A percentile compares a stretch with the other conserved stretches of the same genome.
Evolutionary conservation across 2,888 invertebrate genomes (phyloP).

Genomic region (Mimas tiliae): DNA sequence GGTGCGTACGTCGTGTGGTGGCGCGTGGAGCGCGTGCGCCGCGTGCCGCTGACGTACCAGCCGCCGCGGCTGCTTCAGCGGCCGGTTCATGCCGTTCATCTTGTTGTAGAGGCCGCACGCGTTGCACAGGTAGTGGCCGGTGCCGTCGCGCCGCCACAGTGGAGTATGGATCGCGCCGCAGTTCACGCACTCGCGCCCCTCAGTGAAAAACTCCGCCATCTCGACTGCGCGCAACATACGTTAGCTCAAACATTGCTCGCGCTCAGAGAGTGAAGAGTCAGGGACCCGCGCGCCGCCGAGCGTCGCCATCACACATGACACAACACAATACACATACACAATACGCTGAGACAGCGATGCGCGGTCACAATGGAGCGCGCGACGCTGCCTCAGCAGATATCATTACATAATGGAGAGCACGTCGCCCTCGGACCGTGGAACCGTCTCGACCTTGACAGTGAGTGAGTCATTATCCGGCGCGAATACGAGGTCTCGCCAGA

Average conservation of each 20-base stretch:
- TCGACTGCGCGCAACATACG: conserved; percentile 73
- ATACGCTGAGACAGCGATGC: conserved; percentile 41
- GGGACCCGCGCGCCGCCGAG: conserved; percentile 29
- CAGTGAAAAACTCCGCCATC: conserved; percentile 92
- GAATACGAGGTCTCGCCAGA: conserved; percentile 36
- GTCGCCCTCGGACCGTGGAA: conserved; percentile 1
- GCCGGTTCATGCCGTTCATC: conserved; percentile 99
- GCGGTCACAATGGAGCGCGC: conserved; percentile 10
- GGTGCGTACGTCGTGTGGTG: conserved; percentile 70
- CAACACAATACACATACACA: neutral
- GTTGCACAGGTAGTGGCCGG: conserved; percentile 99
- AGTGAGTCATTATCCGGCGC: conserved; percentile 39
- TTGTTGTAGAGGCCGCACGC: conserved; percentile 99
- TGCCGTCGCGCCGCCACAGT: conserved; percentile 99
- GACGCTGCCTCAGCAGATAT: conserved; percentile 1
- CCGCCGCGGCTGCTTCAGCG: conserved; percentile 98
- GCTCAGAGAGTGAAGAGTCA: too few relatives aligned
- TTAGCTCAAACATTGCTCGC: conserved; percentile 42
- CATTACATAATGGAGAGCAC: conserved; percentile 11
- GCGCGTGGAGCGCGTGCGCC: conserved; percentile 69
- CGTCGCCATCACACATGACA: conserved; percentile 15
- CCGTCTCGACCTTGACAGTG: conserved; percentile 52
- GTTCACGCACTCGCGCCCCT: conserved; percentile 98
- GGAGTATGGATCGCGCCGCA: conserved; percentile 99
- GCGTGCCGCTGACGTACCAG: conserved; percentile 91